A percentile compares a stretch with the other conserved stretches of the same genome.
Evolutionary conservation across 2,113 vertebrate species (phyloP).

Genomic region (Raja brachyura): DNA sequence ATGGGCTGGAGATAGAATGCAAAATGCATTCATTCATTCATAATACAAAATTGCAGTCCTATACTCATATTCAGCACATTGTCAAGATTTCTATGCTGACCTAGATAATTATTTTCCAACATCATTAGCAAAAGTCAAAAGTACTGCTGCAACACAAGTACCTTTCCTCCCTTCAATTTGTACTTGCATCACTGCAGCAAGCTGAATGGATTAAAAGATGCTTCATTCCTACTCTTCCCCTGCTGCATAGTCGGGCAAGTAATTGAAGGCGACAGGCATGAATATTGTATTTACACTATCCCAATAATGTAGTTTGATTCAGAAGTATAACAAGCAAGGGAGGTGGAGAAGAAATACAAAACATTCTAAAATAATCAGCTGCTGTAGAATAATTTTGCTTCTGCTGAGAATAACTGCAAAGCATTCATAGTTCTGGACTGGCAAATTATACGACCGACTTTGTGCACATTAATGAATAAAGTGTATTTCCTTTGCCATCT

Average conservation of each 20-base stretch:
- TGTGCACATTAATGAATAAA: not conserved
- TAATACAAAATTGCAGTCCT: too few relatives aligned
- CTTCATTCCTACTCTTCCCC: constrained; percentile 7
- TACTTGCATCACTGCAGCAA: not conserved
- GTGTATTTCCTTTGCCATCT: not conserved
- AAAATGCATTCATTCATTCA: not conserved
- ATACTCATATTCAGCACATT: not conserved
- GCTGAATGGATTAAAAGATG: not conserved
- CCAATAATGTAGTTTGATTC: constrained; percentile 49
- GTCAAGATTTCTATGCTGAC: not conserved
- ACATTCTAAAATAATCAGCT: not conserved
- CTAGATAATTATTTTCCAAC: not conserved
- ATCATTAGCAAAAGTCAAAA: not conserved
- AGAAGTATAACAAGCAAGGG: constrained; percentile 42
- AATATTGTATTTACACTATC: constrained; percentile 47
- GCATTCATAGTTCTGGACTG: not conserved
- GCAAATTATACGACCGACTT: not conserved
- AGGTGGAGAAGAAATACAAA: constrained; percentile 22
- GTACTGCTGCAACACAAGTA: not conserved
- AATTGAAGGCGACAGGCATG: constrained; percentile 49
- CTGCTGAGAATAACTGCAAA: not conserved
- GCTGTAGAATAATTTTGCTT: not conserved
- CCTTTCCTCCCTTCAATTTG: not conserved
- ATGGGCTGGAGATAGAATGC: not conserved
- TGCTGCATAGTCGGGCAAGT: constrained; percentile 7